phyloP scores from a whole-genome alignment of 2,113 vertebrate species.

The Prinia subflava region DNA sequence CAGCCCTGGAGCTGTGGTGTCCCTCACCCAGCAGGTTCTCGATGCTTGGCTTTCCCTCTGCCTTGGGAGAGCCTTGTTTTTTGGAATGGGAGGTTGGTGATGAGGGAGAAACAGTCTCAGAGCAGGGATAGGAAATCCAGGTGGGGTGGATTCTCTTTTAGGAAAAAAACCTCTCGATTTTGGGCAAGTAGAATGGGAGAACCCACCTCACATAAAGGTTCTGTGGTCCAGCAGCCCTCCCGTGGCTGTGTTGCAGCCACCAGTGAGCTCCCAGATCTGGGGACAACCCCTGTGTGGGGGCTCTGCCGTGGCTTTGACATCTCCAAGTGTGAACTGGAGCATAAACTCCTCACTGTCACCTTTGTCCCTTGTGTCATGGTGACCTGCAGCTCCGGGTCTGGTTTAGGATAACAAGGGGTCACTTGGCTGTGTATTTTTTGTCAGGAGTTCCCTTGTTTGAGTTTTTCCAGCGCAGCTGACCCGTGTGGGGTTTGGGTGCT shows the following conservation, averaged over 20 bases:
- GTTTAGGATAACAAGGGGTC: background rate
- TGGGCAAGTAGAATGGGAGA: background rate
- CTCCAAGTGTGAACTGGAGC: background rate
- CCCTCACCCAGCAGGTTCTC: background rate
- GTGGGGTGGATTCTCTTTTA: background rate
- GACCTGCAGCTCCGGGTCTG: background rate
- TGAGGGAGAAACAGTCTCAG: background rate
- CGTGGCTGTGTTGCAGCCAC: background rate
- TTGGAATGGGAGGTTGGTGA: background rate
- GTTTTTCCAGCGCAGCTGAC: background rate
- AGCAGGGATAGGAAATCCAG: background rate
- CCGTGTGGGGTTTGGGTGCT: background rate
- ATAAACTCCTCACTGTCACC: background rate
- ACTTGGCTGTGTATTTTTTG: background rate
- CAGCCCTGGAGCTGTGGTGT: background rate
- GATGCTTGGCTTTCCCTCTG: background rate
- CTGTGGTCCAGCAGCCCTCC: background rate
- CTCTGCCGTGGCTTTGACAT: fast-evolving
- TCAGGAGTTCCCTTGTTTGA: background rate
- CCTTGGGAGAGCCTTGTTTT: background rate
- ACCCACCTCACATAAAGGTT: background rate
- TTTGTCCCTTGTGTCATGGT: background rate
- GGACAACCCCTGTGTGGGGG: fast-evolving
- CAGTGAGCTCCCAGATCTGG: background rate
- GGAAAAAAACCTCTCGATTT: background rate